A percentile compares a stretch with the other conserved stretches of the same genome.
These are phyloP conservation scores for Nothobranchius kuhntae DNA, from an alignment of 2,113 vertebrate genomes.

Conservation along the genomic window DNA sequence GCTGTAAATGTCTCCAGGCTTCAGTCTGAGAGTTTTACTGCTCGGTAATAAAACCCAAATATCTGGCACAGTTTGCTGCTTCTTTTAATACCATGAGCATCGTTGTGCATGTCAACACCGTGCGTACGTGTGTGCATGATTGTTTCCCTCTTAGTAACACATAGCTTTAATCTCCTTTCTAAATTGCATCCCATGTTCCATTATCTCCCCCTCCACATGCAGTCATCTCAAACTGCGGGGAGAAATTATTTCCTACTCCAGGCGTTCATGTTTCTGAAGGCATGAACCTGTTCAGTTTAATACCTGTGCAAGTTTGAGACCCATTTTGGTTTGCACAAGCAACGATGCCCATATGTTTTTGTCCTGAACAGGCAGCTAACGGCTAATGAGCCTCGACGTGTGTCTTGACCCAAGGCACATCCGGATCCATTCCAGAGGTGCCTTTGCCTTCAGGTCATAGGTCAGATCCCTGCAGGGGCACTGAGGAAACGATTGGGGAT, in stretches of 20 bases:
- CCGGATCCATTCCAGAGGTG: constrained; percentile 26
- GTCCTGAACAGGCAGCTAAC: constrained; percentile 3
- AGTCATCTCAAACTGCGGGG: no score
- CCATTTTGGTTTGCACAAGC: neutral
- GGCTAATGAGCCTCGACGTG: constrained; percentile 20
- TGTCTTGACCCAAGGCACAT: constrained; percentile 24
- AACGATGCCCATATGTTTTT: neutral
- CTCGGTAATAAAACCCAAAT: neutral
- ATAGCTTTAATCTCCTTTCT: constrained; percentile 15
- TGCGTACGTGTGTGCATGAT: neutral
- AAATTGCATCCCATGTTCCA: constrained; percentile 24
- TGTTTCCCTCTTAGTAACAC: constrained; percentile 2
- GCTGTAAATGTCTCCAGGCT: constrained; percentile 1
- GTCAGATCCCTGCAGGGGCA: constrained; percentile 39
- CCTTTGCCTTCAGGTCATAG: constrained; percentile 37
- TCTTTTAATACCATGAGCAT: neutral
- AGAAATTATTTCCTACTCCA: constrained; percentile 3
- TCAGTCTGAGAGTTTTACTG: neutral
- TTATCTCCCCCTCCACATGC: constrained; percentile 4
- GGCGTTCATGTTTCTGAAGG: neutral
- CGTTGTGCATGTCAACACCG: neutral
- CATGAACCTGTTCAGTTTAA: neutral
- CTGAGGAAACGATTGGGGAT: constrained; percentile 33
- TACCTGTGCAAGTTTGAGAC: neutral
- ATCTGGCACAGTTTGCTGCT: constrained; percentile 1